These are phyloP conservation scores for Epizoanthus rinbou DNA, from an alignment of 92 coral and sea anemone genomes.

Conservation along the genomic window DNA sequence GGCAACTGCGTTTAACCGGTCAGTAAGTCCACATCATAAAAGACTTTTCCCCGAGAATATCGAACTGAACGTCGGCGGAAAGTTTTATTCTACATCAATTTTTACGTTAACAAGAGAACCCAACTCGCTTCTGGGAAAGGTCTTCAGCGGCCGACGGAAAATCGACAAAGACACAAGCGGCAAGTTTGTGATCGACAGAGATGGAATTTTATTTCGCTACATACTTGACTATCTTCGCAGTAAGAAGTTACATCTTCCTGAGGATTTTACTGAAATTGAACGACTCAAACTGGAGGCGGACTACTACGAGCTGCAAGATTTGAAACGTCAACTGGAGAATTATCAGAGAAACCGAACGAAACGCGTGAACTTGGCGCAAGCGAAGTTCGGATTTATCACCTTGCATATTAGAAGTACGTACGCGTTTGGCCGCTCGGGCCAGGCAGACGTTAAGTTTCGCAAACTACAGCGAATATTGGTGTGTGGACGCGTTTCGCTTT, in stretches of 20 bases:
- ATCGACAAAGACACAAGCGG: slow-evolving; percentile 78
- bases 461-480: slow-evolving; percentile 85
- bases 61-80: slow-evolving; percentile 97
- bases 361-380: slow-evolving; percentile 58
- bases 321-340: slow-evolving; percentile 71
- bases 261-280: slow-evolving; percentile 77
- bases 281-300: slow-evolving; percentile 86
- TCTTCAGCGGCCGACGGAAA: slow-evolving; percentile 81
- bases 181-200: slow-evolving; percentile 92
- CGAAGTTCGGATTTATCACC: slow-evolving; percentile 77
- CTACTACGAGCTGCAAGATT: slow-evolving; percentile 70
- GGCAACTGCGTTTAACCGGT: slow-evolving; percentile 52
- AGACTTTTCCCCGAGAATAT: slow-evolving; percentile 91
- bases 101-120: slow-evolving; percentile 84
- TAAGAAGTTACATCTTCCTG: slow-evolving; percentile 71
- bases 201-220: slow-evolving; percentile 84
- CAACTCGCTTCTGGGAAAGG: slow-evolving; percentile 79
- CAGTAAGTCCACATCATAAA: slow-evolving; percentile 53
- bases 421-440: slow-evolving; percentile 87
- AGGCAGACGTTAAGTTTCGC: slow-evolving; percentile 88
- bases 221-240: slow-evolving; percentile 85
- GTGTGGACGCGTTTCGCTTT: slow-evolving; percentile 84
- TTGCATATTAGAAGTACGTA: slow-evolving; percentile 82
- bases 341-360: slow-evolving; percentile 47
- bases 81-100: slow-evolving; percentile 83